Evolutionary conservation across 2,797 vertebrate genomes (phyloP).

Genomic region (Pseudomugil gertrudae): DNA sequence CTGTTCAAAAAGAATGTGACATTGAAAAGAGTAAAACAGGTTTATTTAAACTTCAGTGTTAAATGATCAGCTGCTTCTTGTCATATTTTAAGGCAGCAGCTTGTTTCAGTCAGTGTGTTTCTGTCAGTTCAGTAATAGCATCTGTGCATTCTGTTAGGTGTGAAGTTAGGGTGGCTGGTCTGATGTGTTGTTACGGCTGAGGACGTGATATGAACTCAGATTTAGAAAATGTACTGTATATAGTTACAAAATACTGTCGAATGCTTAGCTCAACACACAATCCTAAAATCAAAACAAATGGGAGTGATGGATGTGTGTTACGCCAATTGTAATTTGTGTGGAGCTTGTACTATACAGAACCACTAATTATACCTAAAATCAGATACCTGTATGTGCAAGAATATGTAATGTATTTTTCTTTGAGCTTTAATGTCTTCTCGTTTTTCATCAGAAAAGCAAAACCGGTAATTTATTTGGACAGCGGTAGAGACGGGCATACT

Average conservation of each 20-base stretch:
- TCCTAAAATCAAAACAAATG: background rate
- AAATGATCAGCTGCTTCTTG: background rate
- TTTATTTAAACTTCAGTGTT: background rate
- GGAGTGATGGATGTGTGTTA: background rate
- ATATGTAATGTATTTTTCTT: background rate
- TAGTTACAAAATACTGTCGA: background rate
- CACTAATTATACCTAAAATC: background rate
- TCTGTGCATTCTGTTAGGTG: background rate
- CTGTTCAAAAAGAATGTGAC: no score
- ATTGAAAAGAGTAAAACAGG: background rate
- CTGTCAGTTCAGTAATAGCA: background rate
- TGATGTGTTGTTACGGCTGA: background rate
- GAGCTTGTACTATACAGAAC: background rate
- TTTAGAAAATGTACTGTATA: background rate
- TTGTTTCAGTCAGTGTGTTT: background rate
- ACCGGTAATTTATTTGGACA: background rate
- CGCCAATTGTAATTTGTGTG: background rate
- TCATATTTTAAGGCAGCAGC: background rate
- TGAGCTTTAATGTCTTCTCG: background rate
- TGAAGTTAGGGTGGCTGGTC: background rate
- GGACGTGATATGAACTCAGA: background rate
- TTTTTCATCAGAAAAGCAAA: background rate
- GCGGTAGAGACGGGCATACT: background rate
- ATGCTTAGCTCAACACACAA: background rate
- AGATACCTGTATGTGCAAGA: background rate